Percentiles rank a stretch among this genome's conserved stretches.
Evolutionary conservation across 1,140 invertebrate genomes (phyloP).

Genomic region (Centruroides sculpturatus): DNA sequence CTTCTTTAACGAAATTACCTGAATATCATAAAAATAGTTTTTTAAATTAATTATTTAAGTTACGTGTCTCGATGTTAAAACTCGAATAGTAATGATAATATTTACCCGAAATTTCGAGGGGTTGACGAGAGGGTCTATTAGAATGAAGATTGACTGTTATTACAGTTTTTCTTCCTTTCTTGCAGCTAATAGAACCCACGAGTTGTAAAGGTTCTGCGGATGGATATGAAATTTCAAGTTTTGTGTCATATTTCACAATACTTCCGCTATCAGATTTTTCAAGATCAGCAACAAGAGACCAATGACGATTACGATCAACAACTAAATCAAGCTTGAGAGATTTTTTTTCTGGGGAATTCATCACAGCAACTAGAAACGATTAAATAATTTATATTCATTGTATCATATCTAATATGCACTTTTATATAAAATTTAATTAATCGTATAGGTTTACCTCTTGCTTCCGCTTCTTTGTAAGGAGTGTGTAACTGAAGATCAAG

Average conservation of each 20-base stretch:
- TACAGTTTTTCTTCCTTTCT: slow-evolving; percentile 5
- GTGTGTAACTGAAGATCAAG: too few species aligned
- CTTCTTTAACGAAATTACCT: slow-evolving; percentile 9
- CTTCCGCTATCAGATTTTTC: not conserved
- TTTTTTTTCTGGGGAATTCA: too few species aligned
- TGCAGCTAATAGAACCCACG: slow-evolving; percentile 4
- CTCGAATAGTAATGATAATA: not conserved
- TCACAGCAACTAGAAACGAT: too few species aligned
- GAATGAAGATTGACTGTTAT: slow-evolving; percentile 8
- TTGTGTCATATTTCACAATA: slow-evolving; percentile 8
- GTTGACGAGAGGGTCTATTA: not conserved
- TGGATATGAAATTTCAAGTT: not conserved
- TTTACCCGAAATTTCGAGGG: slow-evolving; percentile 7
- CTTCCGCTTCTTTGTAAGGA: too few species aligned
- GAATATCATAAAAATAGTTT: not conserved
- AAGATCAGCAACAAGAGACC: too few species aligned
- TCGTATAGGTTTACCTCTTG: too few species aligned
- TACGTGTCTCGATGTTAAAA: not conserved
- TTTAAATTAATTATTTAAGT: not conserved
- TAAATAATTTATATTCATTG: too few species aligned
- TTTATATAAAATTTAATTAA: too few species aligned
- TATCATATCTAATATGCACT: too few species aligned
- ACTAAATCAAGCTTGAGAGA: too few species aligned
- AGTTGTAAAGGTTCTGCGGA: not conserved
- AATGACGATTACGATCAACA: too few species aligned